Conservation (phyloP, 2,888 invertebrate species). For the Scelioninae gen. 1 region DNA sequence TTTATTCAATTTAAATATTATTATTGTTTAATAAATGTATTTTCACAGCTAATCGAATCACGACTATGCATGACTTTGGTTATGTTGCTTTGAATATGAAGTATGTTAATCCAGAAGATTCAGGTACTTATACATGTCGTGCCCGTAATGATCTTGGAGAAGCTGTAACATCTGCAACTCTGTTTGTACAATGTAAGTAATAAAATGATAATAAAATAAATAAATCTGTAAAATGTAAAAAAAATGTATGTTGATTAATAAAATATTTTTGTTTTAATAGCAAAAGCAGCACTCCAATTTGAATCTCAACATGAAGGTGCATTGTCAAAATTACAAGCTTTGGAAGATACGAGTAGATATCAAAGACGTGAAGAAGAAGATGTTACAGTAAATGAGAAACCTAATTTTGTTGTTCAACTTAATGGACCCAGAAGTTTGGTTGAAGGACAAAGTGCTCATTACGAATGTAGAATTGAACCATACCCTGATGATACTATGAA, state of each 20-base stretch:
- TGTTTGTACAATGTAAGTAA: slow-evolving; percentile 93
- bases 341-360: slow-evolving; percentile 93
- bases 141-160: slow-evolving; percentile 96
- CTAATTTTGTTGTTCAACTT: slow-evolving; percentile 93
- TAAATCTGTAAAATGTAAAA: no score
- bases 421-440: slow-evolving; percentile 93
- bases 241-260: no score
- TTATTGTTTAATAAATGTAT: neutral
- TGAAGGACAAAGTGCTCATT: slow-evolving; percentile 96
- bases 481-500: slow-evolving; percentile 95
- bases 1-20: neutral
- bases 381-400: slow-evolving; percentile 91
- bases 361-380: slow-evolving; percentile 93
- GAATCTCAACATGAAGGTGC: slow-evolving; percentile 96
- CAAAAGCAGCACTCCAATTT: slow-evolving; percentile 93
- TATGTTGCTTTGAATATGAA: slow-evolving; percentile 98
- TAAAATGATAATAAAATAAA: neutral
- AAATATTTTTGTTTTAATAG: slow-evolving; percentile 82
- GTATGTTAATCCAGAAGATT: slow-evolving; percentile 97
- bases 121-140: slow-evolving; percentile 97
- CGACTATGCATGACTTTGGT: slow-evolving; percentile 99
- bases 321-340: slow-evolving; percentile 92
- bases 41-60: slow-evolving; percentile 91
- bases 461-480: slow-evolving; percentile 96
- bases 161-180: slow-evolving; percentile 96